A percentile compares a stretch with the other conserved stretches of the same genome.
Evolutionary conservation across 2,797 vertebrate species (phyloP).

Genomic region (Pterois miles): DNA sequence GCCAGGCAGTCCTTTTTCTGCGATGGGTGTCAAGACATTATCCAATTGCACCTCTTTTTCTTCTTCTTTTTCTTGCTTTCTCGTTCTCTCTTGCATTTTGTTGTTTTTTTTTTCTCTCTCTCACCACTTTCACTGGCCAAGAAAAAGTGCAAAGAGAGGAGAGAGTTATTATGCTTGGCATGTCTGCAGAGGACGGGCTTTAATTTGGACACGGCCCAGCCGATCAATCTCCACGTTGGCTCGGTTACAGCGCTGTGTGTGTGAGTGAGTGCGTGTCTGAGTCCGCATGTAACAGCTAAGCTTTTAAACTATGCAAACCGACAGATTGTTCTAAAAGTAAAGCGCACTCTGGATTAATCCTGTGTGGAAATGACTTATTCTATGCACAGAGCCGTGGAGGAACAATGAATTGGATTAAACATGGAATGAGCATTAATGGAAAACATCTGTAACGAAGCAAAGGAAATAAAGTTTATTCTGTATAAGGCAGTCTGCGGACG

Average conservation of each 20-base stretch:
- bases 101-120: neutral
- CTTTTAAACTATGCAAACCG: constrained; percentile 66
- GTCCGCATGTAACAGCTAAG: constrained; percentile 48
- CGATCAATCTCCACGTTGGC: constrained; percentile 79
- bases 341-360: constrained; percentile 49
- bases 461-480: constrained; percentile 4
- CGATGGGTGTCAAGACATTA: constrained; percentile 65
- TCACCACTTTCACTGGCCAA: constrained; percentile 23
- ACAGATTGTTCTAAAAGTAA: constrained; percentile 56
- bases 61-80: constrained; percentile 13
- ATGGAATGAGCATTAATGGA: constrained; percentile 38
- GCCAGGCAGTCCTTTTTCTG: constrained; percentile 60
- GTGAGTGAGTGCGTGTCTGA: constrained; percentile 13
- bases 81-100: constrained; percentile 5
- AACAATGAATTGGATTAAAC: constrained; percentile 59
- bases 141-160: constrained; percentile 60
- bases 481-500: neutral
- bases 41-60: constrained; percentile 48
- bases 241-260: constrained; percentile 45
- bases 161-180: constrained; percentile 79
- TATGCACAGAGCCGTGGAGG: constrained; percentile 25
- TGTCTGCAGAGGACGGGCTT: constrained; percentile 70
- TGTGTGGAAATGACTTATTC: constrained; percentile 56
- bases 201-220: constrained; percentile 78
- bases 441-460: constrained; percentile 24